Evolutionary conservation across 2,113 vertebrate genomes (phyloP).

Genomic region (Cephalopterus ornatus): DNA sequence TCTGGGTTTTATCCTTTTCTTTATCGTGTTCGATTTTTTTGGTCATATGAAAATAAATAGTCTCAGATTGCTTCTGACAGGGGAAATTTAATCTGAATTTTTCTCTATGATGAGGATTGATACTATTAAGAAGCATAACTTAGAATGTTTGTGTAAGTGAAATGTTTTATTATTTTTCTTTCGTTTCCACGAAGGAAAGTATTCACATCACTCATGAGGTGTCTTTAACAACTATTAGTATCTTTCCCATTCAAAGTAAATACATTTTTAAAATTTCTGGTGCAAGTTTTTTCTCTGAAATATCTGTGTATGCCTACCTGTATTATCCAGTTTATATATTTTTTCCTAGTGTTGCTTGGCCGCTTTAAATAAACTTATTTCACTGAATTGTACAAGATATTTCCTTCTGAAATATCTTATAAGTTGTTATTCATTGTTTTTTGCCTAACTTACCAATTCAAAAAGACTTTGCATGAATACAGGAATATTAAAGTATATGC

Average conservation of each 20-base stretch:
- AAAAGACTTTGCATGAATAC: neutral
- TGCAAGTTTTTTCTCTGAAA: neutral
- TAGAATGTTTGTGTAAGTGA: neutral
- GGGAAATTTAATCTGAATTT: neutral
- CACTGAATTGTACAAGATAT: neutral
- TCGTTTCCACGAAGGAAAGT: neutral
- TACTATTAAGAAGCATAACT: neutral
- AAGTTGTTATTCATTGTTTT: neutral
- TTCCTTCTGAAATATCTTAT: neutral
- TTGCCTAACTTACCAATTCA: neutral
- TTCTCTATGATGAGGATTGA: neutral
- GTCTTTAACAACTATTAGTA: neutral
- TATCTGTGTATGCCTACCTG: neutral
- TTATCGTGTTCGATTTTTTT: neutral
- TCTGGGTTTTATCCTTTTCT: neutral
- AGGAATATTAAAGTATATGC: neutral
- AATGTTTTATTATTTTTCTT: neutral
- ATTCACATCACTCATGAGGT: neutral
- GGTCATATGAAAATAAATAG: neutral
- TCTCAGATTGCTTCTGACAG: neutral
- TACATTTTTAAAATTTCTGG: neutral
- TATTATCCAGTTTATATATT: neutral
- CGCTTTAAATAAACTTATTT: neutral
- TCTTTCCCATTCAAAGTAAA: neutral
- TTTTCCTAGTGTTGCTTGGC: neutral